These are phyloP conservation scores for Irena cyanogastra DNA, from an alignment of 2,113 vertebrate species.

Conservation along the genomic window DNA sequence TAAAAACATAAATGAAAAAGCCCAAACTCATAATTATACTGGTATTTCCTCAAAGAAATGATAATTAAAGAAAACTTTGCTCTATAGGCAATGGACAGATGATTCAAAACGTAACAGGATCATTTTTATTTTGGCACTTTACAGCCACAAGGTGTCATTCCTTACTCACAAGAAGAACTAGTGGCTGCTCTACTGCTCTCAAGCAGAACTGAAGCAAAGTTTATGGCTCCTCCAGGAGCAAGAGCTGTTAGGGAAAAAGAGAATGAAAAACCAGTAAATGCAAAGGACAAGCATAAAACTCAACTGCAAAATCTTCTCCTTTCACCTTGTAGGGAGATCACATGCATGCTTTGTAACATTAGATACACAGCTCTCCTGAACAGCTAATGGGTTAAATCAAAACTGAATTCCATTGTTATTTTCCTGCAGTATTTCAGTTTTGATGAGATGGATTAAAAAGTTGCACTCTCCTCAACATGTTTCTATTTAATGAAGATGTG, in stretches of 20 bases:
- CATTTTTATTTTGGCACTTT: background rate
- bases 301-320: background rate
- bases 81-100: background rate
- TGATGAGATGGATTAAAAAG: background rate
- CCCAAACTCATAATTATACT: background rate
- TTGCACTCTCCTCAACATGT: background rate
- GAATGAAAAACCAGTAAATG: background rate
- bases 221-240: background rate
- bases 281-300: background rate
- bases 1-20: background rate
- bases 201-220: background rate
- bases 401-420: background rate
- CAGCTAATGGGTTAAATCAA: background rate
- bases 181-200: background rate
- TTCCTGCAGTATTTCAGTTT: background rate
- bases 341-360: background rate
- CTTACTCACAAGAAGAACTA: background rate
- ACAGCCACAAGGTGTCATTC: constrained; percentile 54
- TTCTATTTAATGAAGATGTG: background rate
- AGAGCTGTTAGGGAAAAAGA: background rate
- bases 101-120: background rate
- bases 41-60: background rate
- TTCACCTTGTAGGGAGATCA: background rate
- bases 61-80: background rate
- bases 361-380: background rate